phyloP scores from a whole-genome alignment of 2,797 vertebrate species.

The Mus caroli region DNA sequence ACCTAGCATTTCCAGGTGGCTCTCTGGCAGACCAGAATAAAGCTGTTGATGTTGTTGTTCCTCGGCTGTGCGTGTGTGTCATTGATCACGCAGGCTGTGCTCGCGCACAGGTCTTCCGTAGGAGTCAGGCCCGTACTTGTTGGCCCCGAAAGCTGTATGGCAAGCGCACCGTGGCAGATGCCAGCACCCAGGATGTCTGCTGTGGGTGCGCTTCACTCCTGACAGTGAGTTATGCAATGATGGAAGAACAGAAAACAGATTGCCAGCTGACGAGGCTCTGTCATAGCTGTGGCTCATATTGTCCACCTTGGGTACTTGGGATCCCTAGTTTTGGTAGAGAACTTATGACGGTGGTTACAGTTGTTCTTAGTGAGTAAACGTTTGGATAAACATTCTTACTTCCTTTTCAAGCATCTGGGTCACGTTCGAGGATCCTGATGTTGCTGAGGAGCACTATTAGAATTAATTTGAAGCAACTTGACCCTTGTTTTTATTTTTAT shows the following conservation, averaged over 20 bases:
- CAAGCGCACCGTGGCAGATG: not conserved
- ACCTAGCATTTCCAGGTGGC: not conserved
- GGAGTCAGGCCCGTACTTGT: slow-evolving; percentile 70
- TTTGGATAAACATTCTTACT: not conserved
- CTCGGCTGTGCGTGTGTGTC: not conserved
- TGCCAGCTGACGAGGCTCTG: not conserved
- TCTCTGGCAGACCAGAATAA: not conserved
- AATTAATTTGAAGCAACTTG: slow-evolving; percentile 17
- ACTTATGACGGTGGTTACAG: not conserved
- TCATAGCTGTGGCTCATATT: not conserved
- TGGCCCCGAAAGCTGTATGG: not conserved
- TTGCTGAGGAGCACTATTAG: slow-evolving; percentile 1
- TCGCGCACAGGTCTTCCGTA: not conserved
- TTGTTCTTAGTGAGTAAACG: slow-evolving; percentile 41
- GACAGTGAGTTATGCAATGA: slow-evolving; percentile 44
- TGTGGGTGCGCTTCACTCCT: not conserved
- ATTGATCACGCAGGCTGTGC: not conserved
- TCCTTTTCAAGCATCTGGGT: slow-evolving; percentile 59
- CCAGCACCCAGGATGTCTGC: slow-evolving; percentile 64
- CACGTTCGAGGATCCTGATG: slow-evolving; percentile 39
- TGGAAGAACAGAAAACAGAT: slow-evolving; percentile 39
- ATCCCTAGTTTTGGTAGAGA: slow-evolving; percentile 43
- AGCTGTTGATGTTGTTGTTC: not conserved
- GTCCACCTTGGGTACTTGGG: not conserved
- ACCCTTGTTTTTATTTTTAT: not conserved